These are phyloP conservation scores for Amblyornis subalaris DNA, from an alignment of 2,113 vertebrate species.

Conservation along the genomic window DNA sequence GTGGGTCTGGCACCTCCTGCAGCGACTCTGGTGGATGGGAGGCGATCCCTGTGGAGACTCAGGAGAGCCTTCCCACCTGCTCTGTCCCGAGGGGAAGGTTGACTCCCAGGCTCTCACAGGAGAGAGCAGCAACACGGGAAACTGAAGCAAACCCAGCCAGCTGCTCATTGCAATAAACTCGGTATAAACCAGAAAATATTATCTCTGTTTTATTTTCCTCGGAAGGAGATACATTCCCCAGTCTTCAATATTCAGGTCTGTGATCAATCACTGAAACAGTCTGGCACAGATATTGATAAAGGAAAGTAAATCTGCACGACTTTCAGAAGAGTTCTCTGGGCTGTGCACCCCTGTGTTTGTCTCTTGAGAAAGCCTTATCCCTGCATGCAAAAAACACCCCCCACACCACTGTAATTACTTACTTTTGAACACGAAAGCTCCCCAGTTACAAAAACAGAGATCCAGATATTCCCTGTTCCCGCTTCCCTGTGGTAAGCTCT, in stretches of 20 bases:
- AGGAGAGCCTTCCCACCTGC: not conserved
- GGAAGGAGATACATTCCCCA: not conserved
- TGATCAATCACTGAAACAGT: not conserved
- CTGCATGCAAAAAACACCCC: not conserved
- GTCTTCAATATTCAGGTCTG: not conserved
- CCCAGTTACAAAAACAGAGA: not conserved
- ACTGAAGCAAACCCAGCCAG: not conserved
- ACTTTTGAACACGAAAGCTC: not conserved
- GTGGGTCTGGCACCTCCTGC: not conserved
- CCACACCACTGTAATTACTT: fast-evolving
- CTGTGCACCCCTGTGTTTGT: not conserved
- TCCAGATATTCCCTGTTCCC: not conserved
- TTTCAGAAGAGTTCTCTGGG: not conserved
- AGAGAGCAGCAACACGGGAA: not conserved
- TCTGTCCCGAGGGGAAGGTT: not conserved
- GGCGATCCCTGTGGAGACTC: not conserved
- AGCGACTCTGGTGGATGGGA: not conserved
- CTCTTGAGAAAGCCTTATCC: not conserved
- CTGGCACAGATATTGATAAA: not conserved
- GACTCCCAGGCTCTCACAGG: not conserved
- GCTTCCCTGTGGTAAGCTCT: not conserved
- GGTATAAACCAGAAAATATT: not conserved
- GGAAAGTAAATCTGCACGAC: not conserved
- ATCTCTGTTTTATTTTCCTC: not conserved
- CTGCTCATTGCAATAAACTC: not conserved